A percentile compares a stretch with the other conserved stretches of the same genome.
Conservation (phyloP, 2,113 vertebrate species). For the Shinisaurus crocodilurus region DNA sequence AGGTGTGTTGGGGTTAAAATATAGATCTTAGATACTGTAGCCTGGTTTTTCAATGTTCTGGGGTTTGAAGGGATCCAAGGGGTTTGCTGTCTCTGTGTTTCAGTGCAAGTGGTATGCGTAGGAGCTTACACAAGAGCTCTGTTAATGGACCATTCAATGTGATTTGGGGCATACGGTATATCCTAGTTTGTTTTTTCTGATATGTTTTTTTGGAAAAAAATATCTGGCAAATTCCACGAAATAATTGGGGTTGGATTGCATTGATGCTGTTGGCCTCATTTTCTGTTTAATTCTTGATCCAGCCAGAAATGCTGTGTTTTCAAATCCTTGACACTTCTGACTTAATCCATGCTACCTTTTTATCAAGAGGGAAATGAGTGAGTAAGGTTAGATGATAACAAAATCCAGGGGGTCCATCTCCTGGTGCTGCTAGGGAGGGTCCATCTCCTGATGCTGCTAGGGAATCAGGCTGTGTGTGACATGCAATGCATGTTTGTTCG, state of each 20-base stretch:
- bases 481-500: not conserved
- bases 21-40: not conserved
- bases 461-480: not conserved
- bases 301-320: not conserved
- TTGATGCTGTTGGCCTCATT: not conserved
- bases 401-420: not conserved
- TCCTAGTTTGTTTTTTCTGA: not conserved
- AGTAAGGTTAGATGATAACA: not conserved
- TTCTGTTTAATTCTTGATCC: not conserved
- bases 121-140: not conserved
- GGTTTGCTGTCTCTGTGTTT: no score
- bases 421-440: no score
- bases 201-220: not conserved
- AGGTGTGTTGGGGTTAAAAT: not conserved
- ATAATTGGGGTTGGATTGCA: not conserved
- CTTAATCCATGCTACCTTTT: not conserved
- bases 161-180: no score
- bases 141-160: not conserved
- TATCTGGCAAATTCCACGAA: not conserved
- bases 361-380: no score
- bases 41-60: not conserved
- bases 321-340: not conserved
- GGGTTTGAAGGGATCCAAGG: not conserved
- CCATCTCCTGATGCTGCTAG: no score
- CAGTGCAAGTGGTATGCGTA: no score